A percentile compares a stretch with the other conserved stretches of the same genome.
Evolutionary conservation across 2,113 vertebrate species (phyloP).

Genomic region (Vombatus ursinus): DNA sequence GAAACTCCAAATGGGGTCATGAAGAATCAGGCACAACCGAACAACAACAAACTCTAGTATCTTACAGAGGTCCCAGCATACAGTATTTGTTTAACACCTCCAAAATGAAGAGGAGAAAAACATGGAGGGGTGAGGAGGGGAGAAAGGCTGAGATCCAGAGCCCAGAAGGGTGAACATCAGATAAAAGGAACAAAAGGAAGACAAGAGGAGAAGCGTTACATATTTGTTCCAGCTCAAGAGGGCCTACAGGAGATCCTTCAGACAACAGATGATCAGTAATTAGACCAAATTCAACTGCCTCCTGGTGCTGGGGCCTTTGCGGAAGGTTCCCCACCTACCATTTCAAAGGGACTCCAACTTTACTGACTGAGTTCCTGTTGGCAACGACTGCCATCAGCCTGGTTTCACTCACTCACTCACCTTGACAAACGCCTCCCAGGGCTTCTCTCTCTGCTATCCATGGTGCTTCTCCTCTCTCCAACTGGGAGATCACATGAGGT

Average conservation of each 20-base stretch:
- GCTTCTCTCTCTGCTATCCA: conserved; percentile 60
- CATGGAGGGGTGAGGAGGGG: no score
- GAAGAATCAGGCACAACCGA: neutral
- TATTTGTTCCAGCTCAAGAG: neutral
- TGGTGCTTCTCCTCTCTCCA: conserved; percentile 72
- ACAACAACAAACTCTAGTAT: neutral
- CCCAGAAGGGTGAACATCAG: neutral
- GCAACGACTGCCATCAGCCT: neutral
- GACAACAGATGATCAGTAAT: neutral
- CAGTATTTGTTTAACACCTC: neutral
- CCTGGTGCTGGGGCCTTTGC: neutral
- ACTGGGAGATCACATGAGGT: conserved; percentile 72
- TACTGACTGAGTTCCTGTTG: neutral
- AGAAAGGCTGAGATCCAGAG: no score
- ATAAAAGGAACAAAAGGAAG: neutral
- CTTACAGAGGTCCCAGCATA: neutral
- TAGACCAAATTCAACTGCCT: neutral
- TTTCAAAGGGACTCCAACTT: neutral
- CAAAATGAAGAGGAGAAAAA: neutral
- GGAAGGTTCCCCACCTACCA: neutral
- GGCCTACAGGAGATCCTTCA: neutral
- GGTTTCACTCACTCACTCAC: neutral
- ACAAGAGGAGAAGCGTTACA: neutral
- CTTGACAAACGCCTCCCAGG: neutral
- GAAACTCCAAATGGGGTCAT: neutral